phyloP scores from a whole-genome alignment of 2,113 vertebrate species.

The Pao palembangensis region DNA sequence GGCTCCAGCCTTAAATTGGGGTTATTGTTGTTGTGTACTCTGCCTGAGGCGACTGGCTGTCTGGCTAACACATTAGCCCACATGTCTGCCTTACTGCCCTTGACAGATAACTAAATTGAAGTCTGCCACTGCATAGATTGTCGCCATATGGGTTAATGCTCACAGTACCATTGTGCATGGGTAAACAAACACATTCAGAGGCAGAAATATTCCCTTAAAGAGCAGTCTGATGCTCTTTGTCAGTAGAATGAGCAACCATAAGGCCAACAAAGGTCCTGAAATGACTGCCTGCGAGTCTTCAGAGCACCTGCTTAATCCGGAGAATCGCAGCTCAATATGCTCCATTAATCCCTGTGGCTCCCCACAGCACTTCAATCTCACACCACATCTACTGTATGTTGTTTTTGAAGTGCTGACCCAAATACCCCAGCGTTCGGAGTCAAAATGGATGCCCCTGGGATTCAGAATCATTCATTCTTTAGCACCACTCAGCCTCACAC shows the following conservation, averaged over 20 bases:
- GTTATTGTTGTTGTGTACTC: conserved; percentile 44
- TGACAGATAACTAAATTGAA: conserved; percentile 43
- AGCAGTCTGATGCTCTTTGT: conserved; percentile 1
- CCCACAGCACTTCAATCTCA: conserved; percentile 51
- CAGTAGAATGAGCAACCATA: conserved; percentile 36
- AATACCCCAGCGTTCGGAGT: conserved; percentile 64
- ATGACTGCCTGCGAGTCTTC: conserved; percentile 33
- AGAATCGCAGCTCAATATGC: conserved; percentile 65
- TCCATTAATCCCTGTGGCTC: conserved; percentile 63
- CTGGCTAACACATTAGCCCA: conserved; percentile 70
- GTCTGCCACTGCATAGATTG: conserved; percentile 39
- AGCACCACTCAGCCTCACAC: conserved; percentile 32
- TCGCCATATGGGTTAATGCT: conserved; percentile 60
- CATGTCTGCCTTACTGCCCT: conserved; percentile 38
- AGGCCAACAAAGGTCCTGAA: conserved; percentile 14
- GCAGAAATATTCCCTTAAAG: conserved; percentile 23
- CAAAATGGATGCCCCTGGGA: conserved; percentile 58
- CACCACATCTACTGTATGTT: conserved; percentile 35
- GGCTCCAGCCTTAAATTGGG: conserved; percentile 65
- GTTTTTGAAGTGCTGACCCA: conserved; percentile 65
- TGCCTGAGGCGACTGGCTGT: conserved; percentile 70
- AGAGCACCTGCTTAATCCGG: conserved; percentile 64
- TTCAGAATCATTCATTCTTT: conserved; percentile 58
- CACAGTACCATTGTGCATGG: conserved; percentile 40
- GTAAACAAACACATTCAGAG: conserved; percentile 32